These are phyloP conservation scores for Pseudococcus jackbeardsleyi DNA, from an alignment of 2,888 invertebrate genomes.

Conservation along the genomic window DNA sequence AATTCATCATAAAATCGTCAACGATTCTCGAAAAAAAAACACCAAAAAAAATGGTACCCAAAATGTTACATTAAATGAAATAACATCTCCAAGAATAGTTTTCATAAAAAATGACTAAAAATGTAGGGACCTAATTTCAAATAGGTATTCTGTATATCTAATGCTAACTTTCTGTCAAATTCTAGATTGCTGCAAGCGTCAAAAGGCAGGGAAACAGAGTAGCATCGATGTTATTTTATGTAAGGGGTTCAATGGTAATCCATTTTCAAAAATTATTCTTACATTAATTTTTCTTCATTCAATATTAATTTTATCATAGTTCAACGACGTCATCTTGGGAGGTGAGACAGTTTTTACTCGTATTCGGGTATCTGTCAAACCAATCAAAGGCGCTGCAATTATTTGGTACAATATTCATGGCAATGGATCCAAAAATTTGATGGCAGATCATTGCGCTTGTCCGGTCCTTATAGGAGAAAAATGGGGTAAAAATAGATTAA, in stretches of 20 bases:
- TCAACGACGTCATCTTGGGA: conserved; percentile 97
- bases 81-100: no score
- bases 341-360: conserved; percentile 98
- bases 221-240: conserved; percentile 95
- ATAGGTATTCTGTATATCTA: no score
- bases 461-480: conserved; percentile 96
- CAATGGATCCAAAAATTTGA: conserved; percentile 91
- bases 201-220: conserved; percentile 85
- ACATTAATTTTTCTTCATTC: no score
- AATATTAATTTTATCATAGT: conserved; percentile 73
- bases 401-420: conserved; percentile 96
- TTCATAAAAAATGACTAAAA: no score
- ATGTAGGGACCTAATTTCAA: no score
- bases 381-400: conserved; percentile 89
- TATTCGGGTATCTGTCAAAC: conserved; percentile 87
- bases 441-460: conserved; percentile 96
- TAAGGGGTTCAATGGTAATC: conserved; percentile 74
- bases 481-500: conserved; percentile 84
- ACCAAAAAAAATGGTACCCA: no score
- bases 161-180: neutral
- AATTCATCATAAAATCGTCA: no score
- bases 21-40: no score
- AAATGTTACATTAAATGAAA: no score
- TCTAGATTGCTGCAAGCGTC: neutral
- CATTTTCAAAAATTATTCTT: no score